Percentiles rank a stretch among this genome's conserved stretches.
phyloP scores from a whole-genome alignment of 2,797 vertebrate genomes.

The Cyclopterus lumpus region DNA sequence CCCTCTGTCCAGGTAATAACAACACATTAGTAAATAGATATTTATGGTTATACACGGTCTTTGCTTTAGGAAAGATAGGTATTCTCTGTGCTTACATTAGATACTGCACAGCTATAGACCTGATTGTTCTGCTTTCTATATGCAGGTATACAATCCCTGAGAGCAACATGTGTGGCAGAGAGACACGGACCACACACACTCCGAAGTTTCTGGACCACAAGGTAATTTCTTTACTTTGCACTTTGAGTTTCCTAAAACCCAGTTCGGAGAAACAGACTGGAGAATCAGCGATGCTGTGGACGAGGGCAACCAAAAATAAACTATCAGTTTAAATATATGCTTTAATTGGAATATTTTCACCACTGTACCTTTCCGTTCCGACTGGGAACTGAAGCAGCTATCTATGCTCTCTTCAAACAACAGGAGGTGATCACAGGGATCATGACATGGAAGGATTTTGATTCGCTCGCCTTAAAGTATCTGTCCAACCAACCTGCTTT shows the following conservation, averaged over 20 bases:
- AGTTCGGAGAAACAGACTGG: neutral
- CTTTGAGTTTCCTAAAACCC: neutral
- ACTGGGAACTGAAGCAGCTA: too few species aligned
- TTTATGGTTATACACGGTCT: neutral
- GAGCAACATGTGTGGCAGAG: conserved; percentile 48
- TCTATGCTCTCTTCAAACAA: neutral
- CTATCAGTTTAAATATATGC: neutral
- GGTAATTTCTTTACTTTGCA: conserved; percentile 72
- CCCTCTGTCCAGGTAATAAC: conserved; percentile 83
- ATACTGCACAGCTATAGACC: neutral
- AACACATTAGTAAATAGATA: neutral
- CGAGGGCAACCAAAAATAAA: too few species aligned
- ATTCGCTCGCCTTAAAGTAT: conserved; percentile 63
- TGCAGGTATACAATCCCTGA: conserved; percentile 82
- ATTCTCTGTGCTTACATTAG: neutral
- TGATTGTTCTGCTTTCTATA: conserved; percentile 65
- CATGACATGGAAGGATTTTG: conserved; percentile 88
- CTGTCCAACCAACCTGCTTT: conserved; percentile 62
- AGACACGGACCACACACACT: conserved; percentile 73
- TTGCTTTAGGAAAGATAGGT: neutral
- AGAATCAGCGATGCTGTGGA: too few species aligned
- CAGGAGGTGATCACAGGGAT: conserved; percentile 88
- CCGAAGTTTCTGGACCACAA: conserved; percentile 83
- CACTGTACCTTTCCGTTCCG: too few species aligned
- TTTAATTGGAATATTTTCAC: neutral